Evolutionary conservation across 2,888 invertebrate genomes (phyloP), one percentile per base, ranked within the genome.

Genomic region (Caenorhabditis sp.): DNA sequence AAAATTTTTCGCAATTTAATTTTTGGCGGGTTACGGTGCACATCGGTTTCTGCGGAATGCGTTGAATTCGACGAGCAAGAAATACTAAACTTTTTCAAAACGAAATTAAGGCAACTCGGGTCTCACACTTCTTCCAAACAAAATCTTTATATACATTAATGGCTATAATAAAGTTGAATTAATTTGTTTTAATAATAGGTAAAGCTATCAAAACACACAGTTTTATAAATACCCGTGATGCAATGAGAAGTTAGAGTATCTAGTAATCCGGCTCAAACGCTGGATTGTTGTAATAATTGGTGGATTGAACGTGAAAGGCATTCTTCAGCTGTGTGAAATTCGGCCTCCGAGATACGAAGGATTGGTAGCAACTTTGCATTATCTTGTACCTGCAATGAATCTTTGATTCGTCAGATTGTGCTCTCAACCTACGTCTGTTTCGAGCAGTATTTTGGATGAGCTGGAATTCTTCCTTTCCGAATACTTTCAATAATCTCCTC

Each of bases 401-500:
- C 8, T 26, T 56, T 3, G 26, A 24, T 19, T 51, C 3, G 16
- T 51, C 1, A 51, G 54, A 5, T 31, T 0, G 7, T 28, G 6
- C 12, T 26, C 26, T 12, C 26, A 44, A 58, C 80, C 58, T 44
- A 89, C 88, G 86, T 85, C 66, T 89, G 87, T 49, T 87, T 86
- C 1, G 86, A 80, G 12, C 87, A 87, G 58, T 83, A 87, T 38
- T 86, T 82, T 3, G 89, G 89, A 73, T 82, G 82, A 1, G 82
- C 79, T 8, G 87, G 86, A 14, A 86, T 74, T 24, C 85, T 74
- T 8, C 85, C 85, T 63, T 85, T 84, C 26, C 81, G 66, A 14
- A 88, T 83, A 24, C 84, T 84, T 58, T 86, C 84, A 10, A 87
- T 77, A 38, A 89, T 84, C 44, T 87, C 87, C 59, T 89, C 88